Conservation (phyloP, 1,140 invertebrate genomes). For the Drosophila bocki region DNA sequence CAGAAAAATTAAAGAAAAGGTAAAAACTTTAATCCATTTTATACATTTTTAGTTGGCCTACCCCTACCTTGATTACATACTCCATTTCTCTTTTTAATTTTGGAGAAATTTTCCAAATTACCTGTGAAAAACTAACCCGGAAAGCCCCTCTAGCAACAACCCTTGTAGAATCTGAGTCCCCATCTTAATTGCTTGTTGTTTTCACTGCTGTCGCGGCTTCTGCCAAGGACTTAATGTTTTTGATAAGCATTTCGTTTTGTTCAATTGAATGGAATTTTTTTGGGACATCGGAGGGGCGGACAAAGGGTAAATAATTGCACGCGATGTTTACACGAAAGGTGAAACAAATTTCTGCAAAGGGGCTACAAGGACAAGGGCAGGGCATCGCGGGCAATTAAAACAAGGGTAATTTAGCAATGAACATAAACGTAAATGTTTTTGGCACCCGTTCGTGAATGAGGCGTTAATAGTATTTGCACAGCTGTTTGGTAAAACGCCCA, state of each 20-base stretch:
- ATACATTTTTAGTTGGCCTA: not conserved
- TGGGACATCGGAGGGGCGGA: conserved; percentile 2
- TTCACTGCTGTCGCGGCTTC: conserved; percentile 24
- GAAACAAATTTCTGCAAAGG: conserved; percentile 46
- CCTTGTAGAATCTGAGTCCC: conserved; percentile 23
- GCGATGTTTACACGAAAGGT: conserved; percentile 73
- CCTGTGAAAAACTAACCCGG: not conserved
- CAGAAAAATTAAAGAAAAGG: not conserved
- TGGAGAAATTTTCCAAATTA: not conserved
- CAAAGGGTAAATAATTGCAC: conserved; percentile 70
- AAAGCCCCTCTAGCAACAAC: not conserved
- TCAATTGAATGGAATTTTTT: conserved; percentile 57
- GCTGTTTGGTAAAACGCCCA: conserved; percentile 37
- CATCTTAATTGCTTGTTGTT: conserved; percentile 68
- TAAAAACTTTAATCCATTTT: not conserved
- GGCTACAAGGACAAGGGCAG: conserved; percentile 20
- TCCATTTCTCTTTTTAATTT: conserved; percentile 1
- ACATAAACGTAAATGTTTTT: conserved; percentile 67
- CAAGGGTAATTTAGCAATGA: conserved; percentile 48
- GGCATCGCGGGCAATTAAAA: conserved; percentile 50
- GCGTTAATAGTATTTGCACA: conserved; percentile 70
- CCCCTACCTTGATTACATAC: too few species aligned
- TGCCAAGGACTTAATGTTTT: conserved; percentile 49
- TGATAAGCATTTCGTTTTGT: conserved; percentile 71
- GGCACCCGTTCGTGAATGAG: conserved; percentile 48